Percentiles rank a stretch among this genome's conserved stretches.
phyloP scores from a whole-genome alignment of 1,140 invertebrate genomes.

The Arion vulgaris region DNA sequence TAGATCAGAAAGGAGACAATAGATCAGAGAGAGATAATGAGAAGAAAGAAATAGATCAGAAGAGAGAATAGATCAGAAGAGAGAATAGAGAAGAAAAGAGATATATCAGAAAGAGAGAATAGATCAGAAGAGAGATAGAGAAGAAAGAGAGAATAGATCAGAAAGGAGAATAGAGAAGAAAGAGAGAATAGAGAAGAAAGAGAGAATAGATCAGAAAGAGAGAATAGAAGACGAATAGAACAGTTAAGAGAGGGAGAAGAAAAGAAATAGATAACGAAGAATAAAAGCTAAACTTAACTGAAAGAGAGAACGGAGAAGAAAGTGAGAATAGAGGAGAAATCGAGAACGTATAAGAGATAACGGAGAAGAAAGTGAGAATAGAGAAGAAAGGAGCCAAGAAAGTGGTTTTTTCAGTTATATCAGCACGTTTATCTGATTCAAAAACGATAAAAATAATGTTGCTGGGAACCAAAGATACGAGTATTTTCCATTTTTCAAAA shows the following conservation, averaged over 20 bases:
- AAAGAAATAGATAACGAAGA: neutral
- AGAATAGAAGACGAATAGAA: conserved; percentile 1
- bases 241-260: neutral
- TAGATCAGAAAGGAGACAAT: neutral
- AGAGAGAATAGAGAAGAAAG: neutral
- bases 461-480: too few relatives aligned
- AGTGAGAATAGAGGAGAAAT: too few relatives aligned
- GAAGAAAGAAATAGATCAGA: neutral
- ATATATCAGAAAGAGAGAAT: neutral
- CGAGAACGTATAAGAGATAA: too few relatives aligned
- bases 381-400: too few relatives aligned
- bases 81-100: neutral
- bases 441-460: too few relatives aligned
- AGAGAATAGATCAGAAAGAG: conserved; percentile 1
- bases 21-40: neutral
- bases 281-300: neutral
- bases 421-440: too few relatives aligned
- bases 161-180: neutral
- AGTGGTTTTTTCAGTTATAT: too few relatives aligned
- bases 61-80: neutral
- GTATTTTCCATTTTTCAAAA: too few relatives aligned
- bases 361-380: too few relatives aligned
- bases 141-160: neutral
- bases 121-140: neutral
- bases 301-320: neutral